These are phyloP conservation scores for Phenacoccus solenopsis DNA, from an alignment of 1,140 invertebrate species.

Conservation along the genomic window DNA sequence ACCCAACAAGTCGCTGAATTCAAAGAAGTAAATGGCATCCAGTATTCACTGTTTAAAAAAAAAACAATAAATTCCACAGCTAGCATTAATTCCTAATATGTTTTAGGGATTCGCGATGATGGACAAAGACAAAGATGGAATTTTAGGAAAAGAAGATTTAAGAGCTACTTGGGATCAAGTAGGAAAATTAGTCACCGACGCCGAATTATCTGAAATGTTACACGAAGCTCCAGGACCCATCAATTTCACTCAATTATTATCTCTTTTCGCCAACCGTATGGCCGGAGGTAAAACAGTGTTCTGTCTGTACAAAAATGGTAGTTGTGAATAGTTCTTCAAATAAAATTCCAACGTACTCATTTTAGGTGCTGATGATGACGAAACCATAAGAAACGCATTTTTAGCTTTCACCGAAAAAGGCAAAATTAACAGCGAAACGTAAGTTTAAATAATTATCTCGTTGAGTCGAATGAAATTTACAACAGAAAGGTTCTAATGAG, in stretches of 20 bases:
- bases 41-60: too few species aligned
- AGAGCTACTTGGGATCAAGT: constrained; percentile 89
- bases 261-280: constrained; percentile 82
- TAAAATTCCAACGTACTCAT: not conserved
- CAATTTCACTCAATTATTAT: constrained; percentile 89
- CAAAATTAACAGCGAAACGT: constrained; percentile 74
- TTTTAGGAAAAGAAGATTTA: constrained; percentile 91
- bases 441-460: constrained; percentile 26
- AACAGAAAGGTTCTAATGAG: not conserved
- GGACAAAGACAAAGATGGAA: constrained; percentile 96
- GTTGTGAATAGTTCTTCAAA: not conserved
- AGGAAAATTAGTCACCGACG: constrained; percentile 76
- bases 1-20: constrained; percentile 91
- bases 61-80: not conserved
- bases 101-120: constrained; percentile 88
- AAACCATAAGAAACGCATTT: constrained; percentile 88
- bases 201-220: constrained; percentile 84
- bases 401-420: constrained; percentile 86
- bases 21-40: constrained; percentile 81
- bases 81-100: not conserved
- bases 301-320: not conserved
- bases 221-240: constrained; percentile 80
- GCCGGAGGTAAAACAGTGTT: constrained; percentile 43
- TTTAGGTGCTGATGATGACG: constrained; percentile 72
- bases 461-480: not conserved